Percentiles rank a stretch among this genome's conserved stretches.
Evolutionary conservation across 2,888 invertebrate genomes (phyloP).

Genomic region (Cosmia trapezina): DNA sequence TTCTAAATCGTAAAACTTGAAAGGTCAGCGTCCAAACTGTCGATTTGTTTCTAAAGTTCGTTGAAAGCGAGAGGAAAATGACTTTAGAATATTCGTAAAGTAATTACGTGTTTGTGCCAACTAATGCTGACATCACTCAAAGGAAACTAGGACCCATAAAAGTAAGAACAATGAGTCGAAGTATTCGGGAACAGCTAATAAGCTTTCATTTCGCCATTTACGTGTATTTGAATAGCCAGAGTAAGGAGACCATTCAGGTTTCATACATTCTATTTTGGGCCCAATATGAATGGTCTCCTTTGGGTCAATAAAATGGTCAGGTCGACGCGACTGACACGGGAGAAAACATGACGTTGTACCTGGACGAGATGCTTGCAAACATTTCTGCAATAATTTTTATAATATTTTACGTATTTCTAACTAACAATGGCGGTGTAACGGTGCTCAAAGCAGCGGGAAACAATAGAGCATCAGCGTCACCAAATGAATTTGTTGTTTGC

Average conservation of each 20-base stretch:
- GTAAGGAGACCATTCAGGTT: too few species aligned
- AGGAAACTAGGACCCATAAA: slow-evolving; percentile 54
- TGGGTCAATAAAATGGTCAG: slow-evolving; percentile 65
- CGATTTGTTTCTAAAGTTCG: slow-evolving; percentile 36
- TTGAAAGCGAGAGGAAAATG: slow-evolving; percentile 40
- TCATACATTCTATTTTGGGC: too few species aligned
- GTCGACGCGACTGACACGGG: slow-evolving; percentile 21
- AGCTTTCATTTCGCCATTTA: slow-evolving; percentile 60
- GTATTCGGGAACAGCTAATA: slow-evolving; percentile 57
- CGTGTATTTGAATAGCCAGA: slow-evolving; percentile 66
- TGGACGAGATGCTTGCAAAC: slow-evolving; percentile 61
- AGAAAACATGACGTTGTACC: slow-evolving; percentile 52
- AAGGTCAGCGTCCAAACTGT: slow-evolving; percentile 28
- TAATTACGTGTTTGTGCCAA: slow-evolving; percentile 51
- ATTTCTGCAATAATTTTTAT: slow-evolving; percentile 54
- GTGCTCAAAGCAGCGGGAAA: slow-evolving; percentile 61
- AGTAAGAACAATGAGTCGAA: slow-evolving; percentile 49
- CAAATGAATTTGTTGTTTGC: slow-evolving; percentile 66
- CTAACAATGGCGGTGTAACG: slow-evolving; percentile 64
- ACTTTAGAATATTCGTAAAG: slow-evolving; percentile 49
- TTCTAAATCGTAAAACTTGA: slow-evolving; percentile 30
- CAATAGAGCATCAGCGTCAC: slow-evolving; percentile 65
- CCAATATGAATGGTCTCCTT: too few species aligned
- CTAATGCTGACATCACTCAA: slow-evolving; percentile 54
- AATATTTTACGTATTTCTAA: slow-evolving; percentile 52